A percentile compares a stretch with the other conserved stretches of the same genome.
phyloP scores from a whole-genome alignment of 2,797 vertebrate genomes.

The Pelodytes ibericus region DNA sequence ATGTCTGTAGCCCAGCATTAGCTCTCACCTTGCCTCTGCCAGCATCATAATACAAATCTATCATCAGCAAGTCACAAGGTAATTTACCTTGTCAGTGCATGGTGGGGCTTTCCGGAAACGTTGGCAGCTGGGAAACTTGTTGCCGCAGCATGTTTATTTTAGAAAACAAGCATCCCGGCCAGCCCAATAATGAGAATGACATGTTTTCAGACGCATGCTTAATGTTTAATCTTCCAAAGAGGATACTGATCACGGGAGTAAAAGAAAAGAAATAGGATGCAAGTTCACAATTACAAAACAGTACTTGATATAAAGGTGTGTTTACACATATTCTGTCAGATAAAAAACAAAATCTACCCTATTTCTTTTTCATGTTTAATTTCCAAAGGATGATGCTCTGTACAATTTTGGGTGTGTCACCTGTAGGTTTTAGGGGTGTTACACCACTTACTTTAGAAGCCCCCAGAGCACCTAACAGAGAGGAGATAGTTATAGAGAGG shows the following conservation, averaged over 20 bases:
- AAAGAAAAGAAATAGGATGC: too few species aligned
- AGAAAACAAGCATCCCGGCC: slow-evolving; percentile 4
- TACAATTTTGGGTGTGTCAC: too few species aligned
- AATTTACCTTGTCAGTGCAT: slow-evolving; percentile 42
- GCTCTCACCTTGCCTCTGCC: slow-evolving; percentile 18
- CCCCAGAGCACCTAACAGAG: too few species aligned
- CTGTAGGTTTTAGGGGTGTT: too few species aligned
- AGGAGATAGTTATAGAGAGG: too few species aligned
- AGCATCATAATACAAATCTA: slow-evolving; percentile 39
- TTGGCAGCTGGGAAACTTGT: slow-evolving; percentile 24
- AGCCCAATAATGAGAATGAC: not conserved
- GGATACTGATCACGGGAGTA: not conserved
- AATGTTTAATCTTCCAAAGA: not conserved
- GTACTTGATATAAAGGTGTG: too few species aligned
- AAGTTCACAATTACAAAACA: too few species aligned
- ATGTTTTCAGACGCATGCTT: not conserved
- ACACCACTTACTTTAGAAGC: too few species aligned
- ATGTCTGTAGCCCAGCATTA: slow-evolving; percentile 7
- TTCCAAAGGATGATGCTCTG: too few species aligned
- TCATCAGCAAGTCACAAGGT: slow-evolving; percentile 32
- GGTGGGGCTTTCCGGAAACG: slow-evolving; percentile 12
- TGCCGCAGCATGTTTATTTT: slow-evolving; percentile 16
- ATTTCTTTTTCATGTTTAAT: too few species aligned
- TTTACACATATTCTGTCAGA: too few species aligned
- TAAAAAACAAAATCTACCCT: too few species aligned